A percentile compares a stretch with the other conserved stretches of the same genome.
phyloP scores from a whole-genome alignment of 1,140 invertebrate genomes.

The Sarcophaga bullata region DNA sequence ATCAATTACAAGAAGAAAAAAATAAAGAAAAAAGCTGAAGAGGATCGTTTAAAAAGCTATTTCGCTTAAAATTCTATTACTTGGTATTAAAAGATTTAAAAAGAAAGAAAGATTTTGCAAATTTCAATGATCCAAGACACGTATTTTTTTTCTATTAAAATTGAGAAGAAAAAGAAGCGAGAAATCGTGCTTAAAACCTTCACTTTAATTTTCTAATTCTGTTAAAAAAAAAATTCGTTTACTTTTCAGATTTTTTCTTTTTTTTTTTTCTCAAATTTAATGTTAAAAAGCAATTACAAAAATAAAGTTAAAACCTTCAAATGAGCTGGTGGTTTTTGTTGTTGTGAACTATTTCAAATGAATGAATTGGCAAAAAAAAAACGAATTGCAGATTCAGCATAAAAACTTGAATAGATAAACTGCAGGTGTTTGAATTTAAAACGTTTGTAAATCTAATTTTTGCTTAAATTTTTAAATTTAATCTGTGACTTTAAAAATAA shows the following conservation, averaged over 20 bases:
- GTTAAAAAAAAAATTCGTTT: neutral
- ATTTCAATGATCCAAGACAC: neutral
- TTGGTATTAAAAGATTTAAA: no score
- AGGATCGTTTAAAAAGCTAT: no score
- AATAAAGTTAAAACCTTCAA: constrained; percentile 6
- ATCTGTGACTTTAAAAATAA: neutral
- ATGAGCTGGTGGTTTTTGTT: neutral
- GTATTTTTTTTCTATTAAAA: neutral
- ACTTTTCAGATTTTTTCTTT: no score
- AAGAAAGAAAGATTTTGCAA: no score
- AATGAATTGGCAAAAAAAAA: neutral
- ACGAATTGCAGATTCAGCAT: neutral
- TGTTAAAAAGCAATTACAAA: neutral
- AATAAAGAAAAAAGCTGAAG: neutral
- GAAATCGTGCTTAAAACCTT: constrained; percentile 35
- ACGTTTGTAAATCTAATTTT: neutral
- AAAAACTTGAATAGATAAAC: neutral
- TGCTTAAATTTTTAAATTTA: neutral
- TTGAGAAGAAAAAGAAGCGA: neutral
- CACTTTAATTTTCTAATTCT: constrained; percentile 30
- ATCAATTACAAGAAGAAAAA: neutral
- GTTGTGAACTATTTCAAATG: no score
- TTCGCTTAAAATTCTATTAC: no score
- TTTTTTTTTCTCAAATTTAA: no score
- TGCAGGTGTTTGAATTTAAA: constrained; percentile 27